Base-by-base conservation (phyloP, 1,140 invertebrate genomes). In the Zaprionus camerounensis region DNA sequence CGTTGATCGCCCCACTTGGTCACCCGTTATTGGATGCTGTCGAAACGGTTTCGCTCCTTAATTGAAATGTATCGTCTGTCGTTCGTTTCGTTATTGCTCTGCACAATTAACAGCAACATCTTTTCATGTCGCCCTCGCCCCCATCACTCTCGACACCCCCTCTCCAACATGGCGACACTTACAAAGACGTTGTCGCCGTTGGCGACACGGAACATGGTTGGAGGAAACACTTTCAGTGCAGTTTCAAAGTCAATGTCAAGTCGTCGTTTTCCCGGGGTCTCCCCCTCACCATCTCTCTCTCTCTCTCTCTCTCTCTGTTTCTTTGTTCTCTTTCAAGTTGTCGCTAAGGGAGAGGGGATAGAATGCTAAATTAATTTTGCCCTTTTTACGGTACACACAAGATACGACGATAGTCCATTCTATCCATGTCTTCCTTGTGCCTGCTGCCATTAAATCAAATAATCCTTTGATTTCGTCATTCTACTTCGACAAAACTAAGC, bases 21-120 rank as follows among this genome's bases (percentile, higher is more conserved):
- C 34, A 28, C n/a, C 38, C 22, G 67, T 76, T 72, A 82, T 80
- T 83, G 80, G 81, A 72, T 76, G 76, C 80, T 82, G 80, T 83
- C 72, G 81, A 83, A 83, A 83, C 67, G 36, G 31, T 67, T 59
- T 59, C 20, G 58, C 34, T 34, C 49, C 77, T 83, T 77, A 83
- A 83, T 83, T 83, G 81, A 83, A 84, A 84, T 83, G 81, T 83
- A 83, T 83, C 81, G 81, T 77, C 80, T 84, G 77, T 72, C 58
- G 74, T 62, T 71, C 56, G 59, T 66, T 44, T 55, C 41, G n/a
- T 24, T 57, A 49, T 58, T 66, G 49, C 26, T 55, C 26, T 58
- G 38, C 53, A 66, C 74, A 53, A 56, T 57, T 72, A 80, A 70
- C 78, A 41, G 57, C 67, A 72, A 73, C 51, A 26, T 56, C 22